Conservation (phyloP, 37 sponge, comb jelly and placozoan species). For the Hexactinellida sp. region DNA sequence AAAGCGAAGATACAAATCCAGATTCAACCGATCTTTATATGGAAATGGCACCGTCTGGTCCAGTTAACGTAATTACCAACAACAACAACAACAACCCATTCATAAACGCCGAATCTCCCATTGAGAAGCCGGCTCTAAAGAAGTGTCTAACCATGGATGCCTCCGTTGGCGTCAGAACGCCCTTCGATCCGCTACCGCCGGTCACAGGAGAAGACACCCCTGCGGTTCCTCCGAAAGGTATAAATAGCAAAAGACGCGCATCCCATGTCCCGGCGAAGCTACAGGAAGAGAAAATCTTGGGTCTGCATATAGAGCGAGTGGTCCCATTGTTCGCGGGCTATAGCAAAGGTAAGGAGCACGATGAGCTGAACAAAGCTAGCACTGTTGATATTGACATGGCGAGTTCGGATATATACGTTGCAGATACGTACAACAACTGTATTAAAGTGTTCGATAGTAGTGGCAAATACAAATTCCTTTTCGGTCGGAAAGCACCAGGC, state of each 20-base stretch:
- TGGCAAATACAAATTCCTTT: slow-evolving; percentile 5
- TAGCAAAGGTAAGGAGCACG: background rate
- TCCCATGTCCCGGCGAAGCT: background rate
- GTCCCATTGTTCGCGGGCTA: background rate
- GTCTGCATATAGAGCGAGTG: background rate
- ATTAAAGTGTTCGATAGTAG: background rate
- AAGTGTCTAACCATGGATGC: background rate
- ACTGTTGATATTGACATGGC: background rate
- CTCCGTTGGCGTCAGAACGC: background rate
- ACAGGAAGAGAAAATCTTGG: background rate
- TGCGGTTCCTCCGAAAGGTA: background rate
- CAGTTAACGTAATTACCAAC: background rate
- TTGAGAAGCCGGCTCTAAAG: background rate
- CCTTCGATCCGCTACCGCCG: background rate
- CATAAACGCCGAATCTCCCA: background rate
- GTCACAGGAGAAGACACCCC: background rate
- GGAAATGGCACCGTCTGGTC: background rate
- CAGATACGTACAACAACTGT: background rate
- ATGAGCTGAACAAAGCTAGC: background rate
- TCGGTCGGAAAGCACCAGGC: background rate
- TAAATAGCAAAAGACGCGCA: background rate
- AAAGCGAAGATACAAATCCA: background rate
- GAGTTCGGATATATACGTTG: background rate
- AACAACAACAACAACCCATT: background rate
- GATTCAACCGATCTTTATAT: too few species aligned